Evolutionary conservation across 2,888 invertebrate genomes (phyloP), one percentile per base, ranked within the genome.

Genomic region (Plutella xylostella): DNA sequence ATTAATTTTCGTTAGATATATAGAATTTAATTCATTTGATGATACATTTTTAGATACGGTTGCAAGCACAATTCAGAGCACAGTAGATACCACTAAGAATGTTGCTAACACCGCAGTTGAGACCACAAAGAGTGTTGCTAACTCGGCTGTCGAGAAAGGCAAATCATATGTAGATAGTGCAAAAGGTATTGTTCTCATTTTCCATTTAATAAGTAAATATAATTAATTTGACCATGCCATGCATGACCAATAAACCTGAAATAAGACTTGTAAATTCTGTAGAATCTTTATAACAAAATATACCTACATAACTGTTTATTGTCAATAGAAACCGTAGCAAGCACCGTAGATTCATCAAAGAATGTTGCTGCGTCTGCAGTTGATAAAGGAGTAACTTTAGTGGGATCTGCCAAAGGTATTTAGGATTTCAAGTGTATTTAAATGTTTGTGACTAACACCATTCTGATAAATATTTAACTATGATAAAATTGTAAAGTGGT

Each of bases 381-480:
- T 21, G 60, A 60, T n/a, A 60, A 48, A 41, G 57, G 61, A 42
- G 53, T 54, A 25, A 43, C 52, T 9, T 51, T 51, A 1, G 49
- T 54, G 47, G 58, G 50, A 45, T 56, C 52, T 42, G 64, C 66
- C 43, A 68, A 60, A 64, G 65, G 64, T 68, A 65, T 17, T 3
- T 45, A 18, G 15, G 33, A 18, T 19, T 15, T 30, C n/a, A 25
- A 25, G n/a, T 25, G 5, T 25, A 25, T 25, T 7, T 25, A 25
- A 25, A 25, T 7, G 5, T 25, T 25, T 14, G 33, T n/a, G 15
- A 33, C 6, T 12, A 9, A 33, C 33, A n/a, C n/a, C n/a, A n/a
- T n/a, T n/a, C n/a, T n/a, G n/a, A n/a, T n/a, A n/a, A n/a, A n/a
- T n/a, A n/a, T n/a, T n/a, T n/a, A n/a, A n/a, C n/a, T n/a, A n/a